phyloP scores from a whole-genome alignment of 2,113 vertebrate species.

The Chroicocephalus ridibundus region DNA sequence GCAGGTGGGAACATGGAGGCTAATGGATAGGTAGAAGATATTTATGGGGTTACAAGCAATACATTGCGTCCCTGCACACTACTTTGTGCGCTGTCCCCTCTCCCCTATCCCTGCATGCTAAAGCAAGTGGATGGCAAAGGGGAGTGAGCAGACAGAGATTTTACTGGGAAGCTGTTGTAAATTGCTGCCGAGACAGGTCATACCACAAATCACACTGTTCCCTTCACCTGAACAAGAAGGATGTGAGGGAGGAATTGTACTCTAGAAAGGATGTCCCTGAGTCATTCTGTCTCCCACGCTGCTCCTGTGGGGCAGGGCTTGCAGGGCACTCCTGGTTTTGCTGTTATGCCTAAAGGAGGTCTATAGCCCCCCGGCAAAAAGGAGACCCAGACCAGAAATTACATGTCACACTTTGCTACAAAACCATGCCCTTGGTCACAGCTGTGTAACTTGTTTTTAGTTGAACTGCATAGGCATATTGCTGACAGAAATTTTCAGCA shows the following conservation, averaged over 20 bases:
- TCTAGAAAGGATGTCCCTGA: neutral
- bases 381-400: neutral
- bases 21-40: conserved; percentile 36
- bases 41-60: conserved; percentile 45
- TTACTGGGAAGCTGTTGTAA: conserved; percentile 13
- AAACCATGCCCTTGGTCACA: neutral
- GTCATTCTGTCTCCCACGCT: neutral
- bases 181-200: conserved; percentile 18
- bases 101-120: neutral
- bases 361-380: neutral
- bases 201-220: conserved; percentile 41
- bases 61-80: neutral
- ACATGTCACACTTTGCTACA: neutral
- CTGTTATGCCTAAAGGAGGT: neutral
- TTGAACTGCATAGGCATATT: neutral
- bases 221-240: conserved; percentile 32
- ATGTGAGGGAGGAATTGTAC: conserved; percentile 26
- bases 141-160: neutral
- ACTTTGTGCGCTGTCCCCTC: neutral
- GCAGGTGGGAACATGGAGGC: neutral
- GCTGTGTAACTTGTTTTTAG: neutral
- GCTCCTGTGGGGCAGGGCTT: neutral
- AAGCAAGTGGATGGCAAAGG: neutral
- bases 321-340: neutral
- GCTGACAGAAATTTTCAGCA: neutral